Conservation (phyloP, 2,888 invertebrate species). For the Brenthis ino region DNA sequence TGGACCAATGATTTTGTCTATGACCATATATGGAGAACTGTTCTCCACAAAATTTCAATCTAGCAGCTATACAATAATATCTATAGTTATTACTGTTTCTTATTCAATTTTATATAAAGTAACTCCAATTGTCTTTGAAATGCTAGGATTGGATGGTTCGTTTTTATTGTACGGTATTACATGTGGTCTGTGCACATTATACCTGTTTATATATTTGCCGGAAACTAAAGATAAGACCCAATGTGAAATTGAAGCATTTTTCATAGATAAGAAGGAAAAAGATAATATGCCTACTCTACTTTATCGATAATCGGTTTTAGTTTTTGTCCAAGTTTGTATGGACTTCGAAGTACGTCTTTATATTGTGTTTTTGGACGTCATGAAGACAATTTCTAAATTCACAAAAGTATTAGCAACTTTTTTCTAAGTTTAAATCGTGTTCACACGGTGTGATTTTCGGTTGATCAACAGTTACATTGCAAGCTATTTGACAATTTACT, state of each 20-base stretch:
- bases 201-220: slow-evolving; percentile 44
- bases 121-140: slow-evolving; percentile 52
- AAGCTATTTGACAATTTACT: too few species aligned
- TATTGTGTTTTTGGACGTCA: too few species aligned
- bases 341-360: too few species aligned
- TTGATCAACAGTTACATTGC: too few species aligned
- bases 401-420: too few species aligned
- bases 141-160: slow-evolving; percentile 52
- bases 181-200: slow-evolving; percentile 38
- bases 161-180: slow-evolving; percentile 48
- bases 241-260: slow-evolving; percentile 45
- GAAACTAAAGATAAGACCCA: slow-evolving; percentile 50
- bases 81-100: slow-evolving; percentile 47
- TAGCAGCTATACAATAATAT: slow-evolving; percentile 49
- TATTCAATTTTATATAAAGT: slow-evolving; percentile 56
- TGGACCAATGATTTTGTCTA: slow-evolving; percentile 61
- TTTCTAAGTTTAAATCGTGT: too few species aligned
- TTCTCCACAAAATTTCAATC: slow-evolving; percentile 56
- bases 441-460: too few species aligned
- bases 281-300: neutral
- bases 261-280: slow-evolving; percentile 8
- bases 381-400: too few species aligned
- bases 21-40: slow-evolving; percentile 56
- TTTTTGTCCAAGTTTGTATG: too few species aligned
- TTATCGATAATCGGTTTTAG: neutral